Evolutionary conservation across 2,888 invertebrate genomes (phyloP).

Genomic region (Hoplodrina blanda): DNA sequence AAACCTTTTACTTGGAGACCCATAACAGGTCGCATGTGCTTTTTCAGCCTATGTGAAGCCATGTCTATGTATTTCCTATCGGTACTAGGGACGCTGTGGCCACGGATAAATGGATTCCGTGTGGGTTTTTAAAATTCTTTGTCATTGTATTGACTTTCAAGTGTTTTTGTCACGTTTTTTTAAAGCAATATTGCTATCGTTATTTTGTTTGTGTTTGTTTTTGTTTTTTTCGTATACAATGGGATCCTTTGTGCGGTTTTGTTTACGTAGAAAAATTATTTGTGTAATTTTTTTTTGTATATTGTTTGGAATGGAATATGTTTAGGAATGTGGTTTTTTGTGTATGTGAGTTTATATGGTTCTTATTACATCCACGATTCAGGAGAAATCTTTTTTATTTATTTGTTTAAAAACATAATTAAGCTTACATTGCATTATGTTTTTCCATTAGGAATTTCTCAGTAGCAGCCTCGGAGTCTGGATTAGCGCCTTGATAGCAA

Average conservation of each 20-base stretch:
- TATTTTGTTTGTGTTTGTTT: slow-evolving; percentile 26
- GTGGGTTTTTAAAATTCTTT: slow-evolving; percentile 72
- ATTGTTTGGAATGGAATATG: no score
- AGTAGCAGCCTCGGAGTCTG: no score
- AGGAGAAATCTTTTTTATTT: no score
- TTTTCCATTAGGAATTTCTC: no score
- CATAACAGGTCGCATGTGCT: slow-evolving; percentile 58
- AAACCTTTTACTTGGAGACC: no score
- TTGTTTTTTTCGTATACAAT: slow-evolving; percentile 1
- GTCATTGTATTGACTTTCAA: slow-evolving; percentile 71
- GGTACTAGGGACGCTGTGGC: slow-evolving; percentile 61
- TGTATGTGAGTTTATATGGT: no score
- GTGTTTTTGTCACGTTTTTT: slow-evolving; percentile 57
- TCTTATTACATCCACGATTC: no score
- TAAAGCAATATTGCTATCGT: slow-evolving; percentile 45
- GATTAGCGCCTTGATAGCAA: no score
- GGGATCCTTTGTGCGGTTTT: not conserved
- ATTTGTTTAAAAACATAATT: no score
- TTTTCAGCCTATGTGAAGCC: slow-evolving; percentile 57
- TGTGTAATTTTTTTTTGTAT: no score
- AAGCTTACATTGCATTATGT: no score
- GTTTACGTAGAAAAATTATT: not conserved
- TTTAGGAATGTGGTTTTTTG: no score
- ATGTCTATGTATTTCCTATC: slow-evolving; percentile 60
- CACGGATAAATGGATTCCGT: slow-evolving; percentile 73